Conservation (phyloP, 1,140 invertebrate genomes). For the honey bee (Apis mellifera) region DNA sequence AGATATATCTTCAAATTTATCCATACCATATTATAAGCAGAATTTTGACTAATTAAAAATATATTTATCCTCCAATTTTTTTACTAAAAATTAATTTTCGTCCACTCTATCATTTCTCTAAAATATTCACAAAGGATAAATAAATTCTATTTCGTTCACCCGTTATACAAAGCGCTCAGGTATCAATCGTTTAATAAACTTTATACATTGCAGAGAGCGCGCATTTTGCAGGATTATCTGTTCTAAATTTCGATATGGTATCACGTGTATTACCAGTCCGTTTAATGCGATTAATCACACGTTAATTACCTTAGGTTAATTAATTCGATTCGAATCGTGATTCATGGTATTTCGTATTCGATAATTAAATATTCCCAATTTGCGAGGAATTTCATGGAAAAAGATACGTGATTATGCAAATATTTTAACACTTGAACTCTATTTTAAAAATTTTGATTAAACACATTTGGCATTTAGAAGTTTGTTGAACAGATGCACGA, state of each 20-base stretch:
- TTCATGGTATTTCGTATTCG: not conserved
- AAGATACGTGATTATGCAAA: too few species aligned
- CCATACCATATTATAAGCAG: not conserved
- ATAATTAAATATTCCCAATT: not conserved
- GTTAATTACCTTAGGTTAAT: slow-evolving; percentile 17
- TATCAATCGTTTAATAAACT: slow-evolving; percentile 13
- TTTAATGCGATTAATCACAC: not conserved
- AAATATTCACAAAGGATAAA: too few species aligned
- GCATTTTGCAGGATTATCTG: slow-evolving; percentile 24
- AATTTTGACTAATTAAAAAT: not conserved
- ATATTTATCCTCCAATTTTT: not conserved
- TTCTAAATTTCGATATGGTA: slow-evolving; percentile 17
- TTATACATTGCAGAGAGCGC: not conserved
- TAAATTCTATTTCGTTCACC: not conserved
- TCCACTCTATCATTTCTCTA: too few species aligned
- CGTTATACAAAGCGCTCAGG: not conserved
- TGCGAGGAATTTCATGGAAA: not conserved
- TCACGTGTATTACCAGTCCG: not conserved
- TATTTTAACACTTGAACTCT: not conserved
- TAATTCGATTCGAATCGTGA: not conserved
- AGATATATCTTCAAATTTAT: not conserved
- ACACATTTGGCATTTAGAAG: not conserved
- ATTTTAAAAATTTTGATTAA: not conserved
- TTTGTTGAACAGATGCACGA: not conserved
- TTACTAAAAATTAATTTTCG: too few species aligned